A percentile compares a stretch with the other conserved stretches of the same genome.
Evolutionary conservation across 2,888 invertebrate species (phyloP).

Genomic region (Cyrtodaria siliqua): DNA sequence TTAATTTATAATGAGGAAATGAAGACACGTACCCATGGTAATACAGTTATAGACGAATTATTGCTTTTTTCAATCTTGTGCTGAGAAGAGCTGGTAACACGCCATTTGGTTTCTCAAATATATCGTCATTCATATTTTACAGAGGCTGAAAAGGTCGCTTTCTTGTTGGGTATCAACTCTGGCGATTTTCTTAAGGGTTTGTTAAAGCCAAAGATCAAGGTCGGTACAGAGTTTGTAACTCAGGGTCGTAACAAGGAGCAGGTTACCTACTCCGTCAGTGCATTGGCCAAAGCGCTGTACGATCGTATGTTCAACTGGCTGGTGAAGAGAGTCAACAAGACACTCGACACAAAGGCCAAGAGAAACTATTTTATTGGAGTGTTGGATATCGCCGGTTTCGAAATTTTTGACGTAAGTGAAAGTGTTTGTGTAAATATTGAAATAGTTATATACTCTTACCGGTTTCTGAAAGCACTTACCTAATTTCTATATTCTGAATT

Average conservation of each 20-base stretch:
- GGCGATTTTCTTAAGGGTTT: slow-evolving; percentile 92
- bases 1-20: no score
- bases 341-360: slow-evolving; percentile 99
- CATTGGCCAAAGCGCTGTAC: slow-evolving; percentile 87
- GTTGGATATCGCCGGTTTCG: slow-evolving; percentile 99
- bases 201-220: slow-evolving; percentile 98
- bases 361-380: slow-evolving; percentile 99
- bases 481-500: no score
- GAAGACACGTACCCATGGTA: no score
- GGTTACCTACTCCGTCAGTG: slow-evolving; percentile 86
- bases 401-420: slow-evolving; percentile 95
- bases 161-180: slow-evolving; percentile 95
- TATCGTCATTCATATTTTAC: slow-evolving; percentile 19
- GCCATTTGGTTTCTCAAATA: background rate
- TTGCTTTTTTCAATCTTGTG: no score
- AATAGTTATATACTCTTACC: no score
- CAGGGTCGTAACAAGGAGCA: slow-evolving; percentile 98
- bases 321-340: slow-evolving; percentile 99
- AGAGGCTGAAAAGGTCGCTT: slow-evolving; percentile 97
- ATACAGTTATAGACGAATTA: no score
- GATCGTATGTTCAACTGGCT: slow-evolving; percentile 90
- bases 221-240: slow-evolving; percentile 99
- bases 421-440: background rate
- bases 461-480: no score
- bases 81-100: no score